These are phyloP conservation scores for Heliothis peltigera DNA, from an alignment of 2,888 invertebrate species.

Conservation along the genomic window DNA sequence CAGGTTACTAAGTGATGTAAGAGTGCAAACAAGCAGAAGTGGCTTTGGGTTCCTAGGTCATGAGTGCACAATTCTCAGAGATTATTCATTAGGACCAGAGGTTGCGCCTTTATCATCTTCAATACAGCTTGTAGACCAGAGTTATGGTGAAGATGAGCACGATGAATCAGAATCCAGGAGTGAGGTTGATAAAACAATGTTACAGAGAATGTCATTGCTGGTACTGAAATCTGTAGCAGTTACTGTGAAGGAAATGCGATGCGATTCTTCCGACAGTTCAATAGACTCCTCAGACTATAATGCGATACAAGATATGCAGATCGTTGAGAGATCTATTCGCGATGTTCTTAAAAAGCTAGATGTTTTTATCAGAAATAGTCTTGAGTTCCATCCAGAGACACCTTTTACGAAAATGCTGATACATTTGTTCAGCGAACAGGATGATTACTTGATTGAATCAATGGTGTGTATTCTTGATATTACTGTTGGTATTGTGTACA, in stretches of 20 bases:
- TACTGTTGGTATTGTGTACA: conserved; percentile 95
- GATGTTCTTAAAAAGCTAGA: conserved; percentile 95
- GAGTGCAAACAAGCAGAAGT: conserved; percentile 82
- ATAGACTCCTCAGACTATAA: conserved; percentile 96
- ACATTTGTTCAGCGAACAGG: conserved; percentile 96
- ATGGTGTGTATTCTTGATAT: conserved; percentile 98
- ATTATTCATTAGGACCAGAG: conserved; percentile 81
- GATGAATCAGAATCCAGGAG: conserved; percentile 81
- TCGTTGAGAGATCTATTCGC: conserved; percentile 95
- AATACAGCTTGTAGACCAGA: conserved; percentile 84
- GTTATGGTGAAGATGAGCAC: conserved; percentile 84
- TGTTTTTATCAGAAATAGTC: conserved; percentile 93
- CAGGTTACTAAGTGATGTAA: conserved; percentile 91
- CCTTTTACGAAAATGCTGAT: conserved; percentile 96
- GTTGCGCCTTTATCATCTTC: conserved; percentile 78
- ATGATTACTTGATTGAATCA: conserved; percentile 96
- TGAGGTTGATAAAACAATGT: conserved; percentile 93
- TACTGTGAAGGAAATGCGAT: conserved; percentile 96
- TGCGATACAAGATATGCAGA: conserved; percentile 96
- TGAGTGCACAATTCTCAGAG: conserved; percentile 79
- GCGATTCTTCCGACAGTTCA: conserved; percentile 96
- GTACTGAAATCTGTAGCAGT: conserved; percentile 97
- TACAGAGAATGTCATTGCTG: conserved; percentile 96
- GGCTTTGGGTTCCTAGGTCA: conserved; percentile 86
- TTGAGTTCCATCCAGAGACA: conserved; percentile 96